Evolutionary conservation across 2,113 vertebrate genomes (phyloP).

Genomic region (Onychostruthus taczanowskii): DNA sequence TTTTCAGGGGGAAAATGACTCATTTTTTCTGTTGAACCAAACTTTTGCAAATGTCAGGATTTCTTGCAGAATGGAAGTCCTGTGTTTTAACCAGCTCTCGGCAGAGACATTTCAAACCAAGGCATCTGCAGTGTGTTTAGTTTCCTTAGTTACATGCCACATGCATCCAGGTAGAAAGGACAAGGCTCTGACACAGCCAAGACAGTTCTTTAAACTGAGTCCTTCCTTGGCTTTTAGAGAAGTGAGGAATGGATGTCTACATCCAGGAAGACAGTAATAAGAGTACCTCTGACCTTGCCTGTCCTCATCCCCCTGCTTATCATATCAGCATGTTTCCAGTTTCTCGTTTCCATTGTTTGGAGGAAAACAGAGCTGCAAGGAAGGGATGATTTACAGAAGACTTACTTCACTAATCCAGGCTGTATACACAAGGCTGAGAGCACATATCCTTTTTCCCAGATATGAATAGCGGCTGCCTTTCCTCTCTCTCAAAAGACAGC

Average conservation of each 20-base stretch:
- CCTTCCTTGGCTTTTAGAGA: slow-evolving; percentile 10
- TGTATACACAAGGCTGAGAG: background rate
- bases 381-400: background rate
- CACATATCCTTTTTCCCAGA: background rate
- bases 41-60: slow-evolving; percentile 38
- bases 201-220: slow-evolving; percentile 12
- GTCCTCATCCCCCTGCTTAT: background rate
- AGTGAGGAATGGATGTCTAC: background rate
- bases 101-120: slow-evolving; percentile 39
- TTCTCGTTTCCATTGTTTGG: slow-evolving; percentile 15
- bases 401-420: background rate
- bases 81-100: background rate
- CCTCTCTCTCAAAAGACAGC: background rate
- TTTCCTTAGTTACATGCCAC: slow-evolving; percentile 46
- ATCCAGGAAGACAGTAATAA: background rate
- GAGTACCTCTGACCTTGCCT: background rate
- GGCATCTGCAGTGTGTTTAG: slow-evolving; percentile 20
- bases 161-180: slow-evolving; percentile 10
- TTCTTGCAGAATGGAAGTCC: background rate
- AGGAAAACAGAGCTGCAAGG: background rate
- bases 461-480: background rate
- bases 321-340: slow-evolving; percentile 6
- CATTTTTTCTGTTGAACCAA: background rate
- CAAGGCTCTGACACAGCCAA: background rate
- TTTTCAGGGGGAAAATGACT: background rate